A percentile compares a stretch with the other conserved stretches of the same genome.
Evolutionary conservation across 1,140 invertebrate species (phyloP).

Genomic region (Centruroides vittatus): DNA sequence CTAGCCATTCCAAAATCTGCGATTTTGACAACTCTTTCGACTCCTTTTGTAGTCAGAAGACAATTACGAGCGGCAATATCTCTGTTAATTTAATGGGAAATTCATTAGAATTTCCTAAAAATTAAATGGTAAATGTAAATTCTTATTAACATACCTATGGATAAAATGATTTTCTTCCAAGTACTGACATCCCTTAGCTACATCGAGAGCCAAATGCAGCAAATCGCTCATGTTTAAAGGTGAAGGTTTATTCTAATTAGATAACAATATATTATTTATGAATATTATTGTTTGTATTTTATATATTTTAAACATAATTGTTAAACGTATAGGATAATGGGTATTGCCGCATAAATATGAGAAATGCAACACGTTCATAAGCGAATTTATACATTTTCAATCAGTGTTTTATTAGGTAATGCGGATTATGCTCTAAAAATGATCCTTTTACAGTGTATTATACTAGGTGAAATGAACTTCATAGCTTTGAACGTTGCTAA

Average conservation of each 20-base stretch:
- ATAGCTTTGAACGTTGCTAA: no score
- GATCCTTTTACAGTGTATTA: no score
- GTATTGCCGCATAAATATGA: no score
- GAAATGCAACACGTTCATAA: no score
- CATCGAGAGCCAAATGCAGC: conserved; percentile 73
- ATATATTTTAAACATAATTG: no score
- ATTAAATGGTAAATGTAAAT: not conserved
- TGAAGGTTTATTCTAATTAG: conserved; percentile 48
- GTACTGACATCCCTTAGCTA: conserved; percentile 87
- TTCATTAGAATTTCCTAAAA: not conserved
- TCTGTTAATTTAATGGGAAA: not conserved
- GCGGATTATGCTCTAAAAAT: no score
- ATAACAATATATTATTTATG: conserved; percentile 4
- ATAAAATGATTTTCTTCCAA: conserved; percentile 93
- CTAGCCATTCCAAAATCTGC: conserved; percentile 97
- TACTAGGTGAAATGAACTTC: no score
- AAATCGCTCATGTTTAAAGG: conserved; percentile 75
- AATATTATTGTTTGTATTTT: not conserved
- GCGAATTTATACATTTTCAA: no score
- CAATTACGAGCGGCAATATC: conserved; percentile 97
- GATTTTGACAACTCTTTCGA: conserved; percentile 68
- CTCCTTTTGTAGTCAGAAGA: conserved; percentile 67
- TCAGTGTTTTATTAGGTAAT: no score
- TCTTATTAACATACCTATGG: conserved; percentile 43
- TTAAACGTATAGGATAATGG: no score